A percentile compares a stretch with the other conserved stretches of the same genome.
Evolutionary conservation across 2,797 vertebrate genomes (phyloP).

Genomic region (Tapirus indicus): DNA sequence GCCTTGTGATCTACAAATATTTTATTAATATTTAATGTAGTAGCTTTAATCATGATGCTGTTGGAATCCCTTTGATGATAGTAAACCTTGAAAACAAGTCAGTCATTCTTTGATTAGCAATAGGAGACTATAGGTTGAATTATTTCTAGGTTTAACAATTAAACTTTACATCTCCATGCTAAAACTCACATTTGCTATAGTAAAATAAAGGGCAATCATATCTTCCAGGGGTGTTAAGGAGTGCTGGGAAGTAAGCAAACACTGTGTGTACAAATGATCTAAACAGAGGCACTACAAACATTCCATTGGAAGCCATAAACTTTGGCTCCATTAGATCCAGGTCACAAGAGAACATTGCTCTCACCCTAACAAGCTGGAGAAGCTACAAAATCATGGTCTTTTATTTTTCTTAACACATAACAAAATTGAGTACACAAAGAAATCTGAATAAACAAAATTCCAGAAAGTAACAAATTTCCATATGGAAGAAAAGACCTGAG

Average conservation of each 20-base stretch:
- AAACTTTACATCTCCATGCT: neutral
- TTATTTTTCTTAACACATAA: neutral
- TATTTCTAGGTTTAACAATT: constrained; percentile 40
- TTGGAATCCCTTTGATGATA: constrained; percentile 9
- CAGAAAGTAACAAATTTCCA: neutral
- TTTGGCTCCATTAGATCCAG: neutral
- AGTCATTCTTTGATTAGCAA: neutral
- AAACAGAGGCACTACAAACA: neutral
- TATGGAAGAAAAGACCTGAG: neutral
- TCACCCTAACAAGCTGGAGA: neutral
- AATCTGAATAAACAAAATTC: constrained; percentile 31
- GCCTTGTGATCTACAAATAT: neutral
- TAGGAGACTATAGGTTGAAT: neutral
- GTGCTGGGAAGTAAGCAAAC: neutral
- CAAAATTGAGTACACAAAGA: neutral
- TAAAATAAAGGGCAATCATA: neutral
- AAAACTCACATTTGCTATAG: neutral
- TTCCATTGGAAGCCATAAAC: neutral
- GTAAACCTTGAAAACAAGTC: neutral
- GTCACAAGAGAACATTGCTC: neutral
- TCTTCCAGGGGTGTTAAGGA: neutral
- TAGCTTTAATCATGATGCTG: neutral
- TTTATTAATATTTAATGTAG: neutral
- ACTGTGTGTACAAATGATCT: neutral
- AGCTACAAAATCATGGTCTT: neutral